Conservation (phyloP, 2,888 invertebrate species). For the Trisateles emortualis region DNA sequence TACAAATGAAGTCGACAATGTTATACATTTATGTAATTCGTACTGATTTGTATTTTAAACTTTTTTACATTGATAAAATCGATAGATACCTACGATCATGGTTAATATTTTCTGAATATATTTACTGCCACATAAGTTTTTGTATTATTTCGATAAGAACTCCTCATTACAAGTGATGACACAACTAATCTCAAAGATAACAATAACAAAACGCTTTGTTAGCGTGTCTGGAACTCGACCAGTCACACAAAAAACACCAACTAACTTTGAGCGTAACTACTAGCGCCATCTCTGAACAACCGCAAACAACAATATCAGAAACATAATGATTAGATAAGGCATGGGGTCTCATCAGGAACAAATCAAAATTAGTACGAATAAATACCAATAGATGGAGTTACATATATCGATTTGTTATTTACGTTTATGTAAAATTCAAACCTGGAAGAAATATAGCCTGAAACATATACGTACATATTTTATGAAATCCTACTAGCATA, state of each 20-base stretch:
- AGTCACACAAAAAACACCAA: slow-evolving; percentile 21
- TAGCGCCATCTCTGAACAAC: slow-evolving; percentile 14
- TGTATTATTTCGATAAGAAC: slow-evolving; percentile 62
- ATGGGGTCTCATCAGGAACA: too few relatives aligned
- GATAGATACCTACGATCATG: slow-evolving; percentile 68
- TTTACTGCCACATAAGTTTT: slow-evolving; percentile 80
- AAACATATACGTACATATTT: too few relatives aligned
- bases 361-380: too few relatives aligned
- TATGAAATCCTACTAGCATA: too few relatives aligned
- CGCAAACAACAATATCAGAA: not conserved
- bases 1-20: slow-evolving; percentile 74
- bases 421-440: too few relatives aligned
- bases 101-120: slow-evolving; percentile 86
- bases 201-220: slow-evolving; percentile 48
- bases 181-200: slow-evolving; percentile 42
- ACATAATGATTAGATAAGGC: too few relatives aligned
- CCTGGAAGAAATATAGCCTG: too few relatives aligned
- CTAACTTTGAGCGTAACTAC: not conserved
- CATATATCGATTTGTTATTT: too few relatives aligned
- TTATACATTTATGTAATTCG: slow-evolving; percentile 71
- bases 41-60: slow-evolving; percentile 68
- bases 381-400: too few relatives aligned
- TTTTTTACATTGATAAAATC: slow-evolving; percentile 80
- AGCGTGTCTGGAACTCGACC: slow-evolving; percentile 20
- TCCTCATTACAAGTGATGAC: slow-evolving; percentile 41